These are phyloP conservation scores for Mycetomoellerius zeteki DNA, from an alignment of 1,140 invertebrate species.

Conservation along the genomic window DNA sequence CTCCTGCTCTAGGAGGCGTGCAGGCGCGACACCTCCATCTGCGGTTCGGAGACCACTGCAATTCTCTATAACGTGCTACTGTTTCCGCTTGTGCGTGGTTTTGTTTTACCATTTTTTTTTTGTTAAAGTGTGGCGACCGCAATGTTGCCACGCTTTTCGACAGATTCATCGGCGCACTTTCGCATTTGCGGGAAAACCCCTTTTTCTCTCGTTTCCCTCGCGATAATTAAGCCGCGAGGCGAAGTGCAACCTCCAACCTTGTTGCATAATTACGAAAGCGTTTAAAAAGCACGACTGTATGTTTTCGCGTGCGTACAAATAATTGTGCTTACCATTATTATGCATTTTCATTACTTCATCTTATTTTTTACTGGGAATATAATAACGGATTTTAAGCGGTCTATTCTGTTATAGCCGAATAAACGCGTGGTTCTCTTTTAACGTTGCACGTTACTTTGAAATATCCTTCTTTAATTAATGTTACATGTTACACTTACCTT, in stretches of 20 bases:
- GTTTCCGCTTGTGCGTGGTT: background rate
- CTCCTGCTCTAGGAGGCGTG: background rate
- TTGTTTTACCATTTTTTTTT: slow-evolving; percentile 5
- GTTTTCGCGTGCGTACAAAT: background rate
- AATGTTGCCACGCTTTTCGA: slow-evolving; percentile 53
- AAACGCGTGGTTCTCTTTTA: background rate
- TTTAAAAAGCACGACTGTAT: slow-evolving; percentile 19
- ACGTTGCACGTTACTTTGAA: background rate
- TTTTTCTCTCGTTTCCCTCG: slow-evolving; percentile 1
- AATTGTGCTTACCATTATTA: slow-evolving; percentile 33
- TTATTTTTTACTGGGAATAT: background rate
- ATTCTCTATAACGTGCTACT: slow-evolving; percentile 16
- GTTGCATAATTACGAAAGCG: slow-evolving; percentile 37
- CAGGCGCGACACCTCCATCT: slow-evolving; percentile 40
- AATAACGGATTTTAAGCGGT: slow-evolving; percentile 18
- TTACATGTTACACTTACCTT: slow-evolving; percentile 2
- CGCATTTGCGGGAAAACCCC: background rate
- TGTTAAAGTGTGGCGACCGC: slow-evolving; percentile 33
- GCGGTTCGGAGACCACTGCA: slow-evolving; percentile 45
- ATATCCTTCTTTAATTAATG: background rate
- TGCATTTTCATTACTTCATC: slow-evolving; percentile 45
- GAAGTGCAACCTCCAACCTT: background rate
- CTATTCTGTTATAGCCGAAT: background rate
- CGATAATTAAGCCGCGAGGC: slow-evolving; percentile 41
- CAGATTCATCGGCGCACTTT: slow-evolving; percentile 43